Base-by-base conservation (phyloP, 2,797 vertebrate species). In the Peromyscus melanophrys region DNA sequence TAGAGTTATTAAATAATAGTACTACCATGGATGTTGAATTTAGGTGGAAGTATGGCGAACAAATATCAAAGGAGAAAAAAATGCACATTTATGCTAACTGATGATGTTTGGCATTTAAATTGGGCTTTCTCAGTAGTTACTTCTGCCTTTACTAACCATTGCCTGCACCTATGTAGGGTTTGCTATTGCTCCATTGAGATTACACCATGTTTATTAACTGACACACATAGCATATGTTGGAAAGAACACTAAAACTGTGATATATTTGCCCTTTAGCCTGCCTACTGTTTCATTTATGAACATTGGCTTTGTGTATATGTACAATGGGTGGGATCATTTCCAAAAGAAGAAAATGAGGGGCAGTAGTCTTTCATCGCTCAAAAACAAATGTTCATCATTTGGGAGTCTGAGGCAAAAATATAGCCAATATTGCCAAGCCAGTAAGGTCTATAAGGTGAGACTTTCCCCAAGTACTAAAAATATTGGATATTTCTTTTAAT, bases 11-110 rank as follows among this genome's bases (percentile, higher is more conserved):
- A 92, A 97, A n/a, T 8, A 43, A 52, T 85, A 67, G 2, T 67
- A n/a, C 6, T 73, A 55, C 86, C 3, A 87, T 80, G 2, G 90
- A 97, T 97, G 96, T 96, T 97, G 91, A 97, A 97, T 98, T 97
- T 97, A 90, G 34, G 37, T 84, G 86, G 59, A 75, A 94, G 76
- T 85, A 3, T 90, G 49, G 34, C 88, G 85, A 90, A 89, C n/a
- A 91, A 61, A 82, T 37, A 91, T 69, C 61, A n/a, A 63, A 37
- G 6, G 1, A 57, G 4, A 59, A 61, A 73, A n/a, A 43, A 69
- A 63, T 16, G 6, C 82, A 43, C 71, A 27, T 17, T 61, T 43
- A 69, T 83, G 12, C 4, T 75, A 69, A 65, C 83, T 82, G 67
- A 2, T 78, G 25, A 95, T 19, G 3, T 65, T 87, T 93, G 10